phyloP scores from a whole-genome alignment of 2,797 vertebrate genomes.

The Eutrigla gurnardus region DNA sequence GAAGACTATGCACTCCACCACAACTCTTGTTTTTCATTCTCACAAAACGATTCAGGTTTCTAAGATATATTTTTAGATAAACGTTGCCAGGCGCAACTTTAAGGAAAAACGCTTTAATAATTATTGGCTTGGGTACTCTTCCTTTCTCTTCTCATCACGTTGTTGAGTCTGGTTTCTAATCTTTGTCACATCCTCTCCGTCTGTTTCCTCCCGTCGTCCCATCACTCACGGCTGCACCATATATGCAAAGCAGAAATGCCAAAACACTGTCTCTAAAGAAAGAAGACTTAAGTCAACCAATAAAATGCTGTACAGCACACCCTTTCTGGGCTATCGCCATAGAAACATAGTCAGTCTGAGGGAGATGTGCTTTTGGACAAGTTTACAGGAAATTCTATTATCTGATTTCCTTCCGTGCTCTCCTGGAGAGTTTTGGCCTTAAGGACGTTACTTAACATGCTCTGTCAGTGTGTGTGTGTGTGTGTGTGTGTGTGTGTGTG shows the following conservation, averaged over 20 bases:
- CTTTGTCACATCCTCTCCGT: conserved; percentile 30
- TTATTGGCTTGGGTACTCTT: conserved; percentile 5
- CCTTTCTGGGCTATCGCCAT: conserved; percentile 57
- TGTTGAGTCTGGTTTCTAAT: conserved; percentile 38
- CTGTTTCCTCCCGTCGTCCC: conserved; percentile 32
- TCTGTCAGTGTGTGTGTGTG: conserved; percentile 7
- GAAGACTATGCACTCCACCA: neutral
- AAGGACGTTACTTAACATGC: conserved; percentile 30
- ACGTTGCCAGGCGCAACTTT: neutral
- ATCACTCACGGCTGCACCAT: conserved; percentile 30
- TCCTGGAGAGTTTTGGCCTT: conserved; percentile 46
- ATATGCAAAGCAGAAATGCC: conserved; percentile 47
- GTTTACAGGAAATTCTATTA: conserved; percentile 59
- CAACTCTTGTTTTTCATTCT: conserved; percentile 1
- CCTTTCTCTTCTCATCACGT: neutral
- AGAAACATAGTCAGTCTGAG: conserved; percentile 58
- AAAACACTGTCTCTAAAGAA: conserved; percentile 46
- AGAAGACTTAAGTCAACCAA: conserved; percentile 20
- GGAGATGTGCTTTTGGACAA: conserved; percentile 54
- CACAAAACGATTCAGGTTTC: neutral
- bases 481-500: conserved; percentile 9
- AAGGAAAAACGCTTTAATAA: conserved; percentile 5
- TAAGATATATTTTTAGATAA: conserved; percentile 11
- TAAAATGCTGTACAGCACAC: conserved; percentile 27
- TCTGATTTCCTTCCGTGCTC: conserved; percentile 61